Base-by-base conservation (phyloP, 2,797 vertebrate species). In the Melopsittacus undulatus region DNA sequence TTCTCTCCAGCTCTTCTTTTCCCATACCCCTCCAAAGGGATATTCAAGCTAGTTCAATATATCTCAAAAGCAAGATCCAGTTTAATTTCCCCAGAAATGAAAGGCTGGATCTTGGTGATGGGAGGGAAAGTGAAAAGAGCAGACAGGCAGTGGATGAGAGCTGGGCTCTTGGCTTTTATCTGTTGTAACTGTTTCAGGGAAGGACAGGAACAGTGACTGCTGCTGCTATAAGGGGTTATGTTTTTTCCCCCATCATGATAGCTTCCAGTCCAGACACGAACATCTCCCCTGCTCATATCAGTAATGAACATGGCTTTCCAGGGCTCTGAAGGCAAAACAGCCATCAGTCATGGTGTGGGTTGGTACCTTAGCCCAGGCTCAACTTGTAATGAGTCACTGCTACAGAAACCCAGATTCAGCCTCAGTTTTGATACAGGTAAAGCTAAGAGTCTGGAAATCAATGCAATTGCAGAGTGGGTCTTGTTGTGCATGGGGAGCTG, bases 101-200 rank as follows among this genome's bases (percentile, higher is more conserved):
- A 67, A 63, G 24, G 4, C 2, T 76, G 27, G 24, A 22, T 54
- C 26, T 38, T 0, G 0, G 17, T 0, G 3, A 38, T 15, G 5
- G 5, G 14, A 74, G 9, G 14, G 10, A 46, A 72, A 51, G 20
- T 48, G 74, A 48, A 66, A 81, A 26, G 16, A 86, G 13, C 11
- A 72, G 27, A 57, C 19, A 36, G 19, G 30, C 1, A 22, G 32
- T 0, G 1, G 32, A 36, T 6, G 18, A 42, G n/a, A 81, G 5
- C 10, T 40, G 61, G 27, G 29, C 29, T 87, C 59, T 29, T 68
- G 62, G 19, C 1, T 75, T 48, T 16, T 57, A 22, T 30, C 9
- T 54, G 32, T 52, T 36, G 18, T 26, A 52, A 5, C 15, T 63
- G 73, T 66, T 86, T 61, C 27, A 27, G 32, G 11, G 27, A 73